A percentile compares a stretch with the other conserved stretches of the same genome.
phyloP scores from a whole-genome alignment of 2,113 vertebrate species.

The Pelodiscus sinensis region DNA sequence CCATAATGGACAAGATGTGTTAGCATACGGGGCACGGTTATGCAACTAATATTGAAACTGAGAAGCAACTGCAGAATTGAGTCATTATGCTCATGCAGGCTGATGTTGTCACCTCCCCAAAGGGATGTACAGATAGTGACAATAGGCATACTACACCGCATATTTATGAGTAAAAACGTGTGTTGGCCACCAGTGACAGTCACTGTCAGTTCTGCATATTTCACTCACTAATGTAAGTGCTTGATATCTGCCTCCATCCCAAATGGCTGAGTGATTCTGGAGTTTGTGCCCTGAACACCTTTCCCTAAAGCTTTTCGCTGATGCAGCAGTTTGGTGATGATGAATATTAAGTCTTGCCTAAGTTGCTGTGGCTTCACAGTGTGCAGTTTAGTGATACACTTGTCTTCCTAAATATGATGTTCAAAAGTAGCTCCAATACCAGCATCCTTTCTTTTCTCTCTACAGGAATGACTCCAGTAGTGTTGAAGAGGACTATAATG shows the following conservation, averaged over 20 bases:
- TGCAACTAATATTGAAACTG: constrained; percentile 28
- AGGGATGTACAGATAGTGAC: constrained; percentile 53
- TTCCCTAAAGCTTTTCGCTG: background rate
- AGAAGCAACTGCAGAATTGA: constrained; percentile 47
- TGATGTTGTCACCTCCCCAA: background rate
- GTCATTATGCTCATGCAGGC: constrained; percentile 51
- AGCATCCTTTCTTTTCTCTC: background rate
- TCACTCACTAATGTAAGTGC: background rate
- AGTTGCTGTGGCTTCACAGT: background rate
- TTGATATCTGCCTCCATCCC: background rate
- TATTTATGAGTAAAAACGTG: constrained; percentile 50
- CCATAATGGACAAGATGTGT: constrained; percentile 30
- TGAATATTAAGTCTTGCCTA: background rate
- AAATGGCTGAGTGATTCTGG: accelerated
- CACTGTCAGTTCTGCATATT: accelerated
- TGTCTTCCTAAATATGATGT: background rate
- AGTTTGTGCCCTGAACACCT: accelerated
- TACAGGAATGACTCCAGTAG: background rate
- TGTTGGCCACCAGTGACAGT: background rate
- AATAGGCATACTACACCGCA: constrained; percentile 20
- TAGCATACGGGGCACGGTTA: background rate
- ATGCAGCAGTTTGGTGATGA: accelerated
- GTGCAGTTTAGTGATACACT: background rate
- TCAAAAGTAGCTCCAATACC: background rate
- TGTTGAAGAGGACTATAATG: background rate